Conservation (phyloP, 2,113 vertebrate genomes). For the Anhinga rufa region DNA sequence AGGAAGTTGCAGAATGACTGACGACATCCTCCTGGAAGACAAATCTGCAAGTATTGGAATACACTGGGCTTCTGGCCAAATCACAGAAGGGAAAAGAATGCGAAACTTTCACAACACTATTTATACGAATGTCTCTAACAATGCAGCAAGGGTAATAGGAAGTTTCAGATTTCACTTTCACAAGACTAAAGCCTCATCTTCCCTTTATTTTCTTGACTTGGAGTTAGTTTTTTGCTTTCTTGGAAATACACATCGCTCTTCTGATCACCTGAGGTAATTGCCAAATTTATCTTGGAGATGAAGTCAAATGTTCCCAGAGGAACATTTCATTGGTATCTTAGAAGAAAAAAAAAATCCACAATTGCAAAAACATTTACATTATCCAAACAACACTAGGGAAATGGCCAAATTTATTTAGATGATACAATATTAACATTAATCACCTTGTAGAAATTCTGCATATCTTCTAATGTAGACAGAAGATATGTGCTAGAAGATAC, state of each 20-base stretch:
- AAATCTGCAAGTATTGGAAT: neutral
- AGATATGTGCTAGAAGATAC: neutral
- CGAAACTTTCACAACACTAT: neutral
- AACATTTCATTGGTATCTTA: neutral
- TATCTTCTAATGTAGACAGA: neutral
- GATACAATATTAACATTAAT: neutral
- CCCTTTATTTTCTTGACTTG: neutral
- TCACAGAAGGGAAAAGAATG: neutral
- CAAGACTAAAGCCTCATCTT: neutral
- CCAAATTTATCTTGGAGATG: neutral
- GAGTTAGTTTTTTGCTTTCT: neutral
- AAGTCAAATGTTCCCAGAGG: neutral
- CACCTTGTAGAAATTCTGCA: neutral
- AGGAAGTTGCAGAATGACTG: slow-evolving; percentile 28
- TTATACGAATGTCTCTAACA: neutral
- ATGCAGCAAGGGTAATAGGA: neutral
- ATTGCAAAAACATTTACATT: neutral
- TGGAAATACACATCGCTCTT: neutral
- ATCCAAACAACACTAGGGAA: neutral
- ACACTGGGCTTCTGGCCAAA: neutral
- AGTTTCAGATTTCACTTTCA: neutral
- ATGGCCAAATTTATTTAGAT: neutral
- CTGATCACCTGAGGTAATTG: neutral
- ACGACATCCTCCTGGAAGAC: neutral
- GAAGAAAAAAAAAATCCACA: neutral